A percentile compares a stretch with the other conserved stretches of the same genome.
phyloP scores from a whole-genome alignment of 2,888 invertebrate genomes.

The Parthenolecanium corni region DNA sequence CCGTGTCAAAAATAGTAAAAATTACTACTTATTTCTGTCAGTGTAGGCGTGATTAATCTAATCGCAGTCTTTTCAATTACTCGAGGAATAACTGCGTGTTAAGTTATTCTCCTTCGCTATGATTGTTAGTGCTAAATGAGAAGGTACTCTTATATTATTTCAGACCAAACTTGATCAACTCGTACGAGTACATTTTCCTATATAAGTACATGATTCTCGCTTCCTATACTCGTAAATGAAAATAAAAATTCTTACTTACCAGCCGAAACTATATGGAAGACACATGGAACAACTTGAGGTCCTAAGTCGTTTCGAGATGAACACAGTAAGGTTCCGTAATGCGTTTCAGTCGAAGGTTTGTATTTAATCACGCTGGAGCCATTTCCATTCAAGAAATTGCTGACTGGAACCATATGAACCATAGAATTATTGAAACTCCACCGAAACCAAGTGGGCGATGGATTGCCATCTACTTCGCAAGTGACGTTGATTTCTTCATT shows the following conservation, averaged over 20 bases:
- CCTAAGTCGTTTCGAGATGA: conserved; percentile 34
- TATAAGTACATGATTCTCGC: no score
- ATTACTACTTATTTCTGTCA: no score
- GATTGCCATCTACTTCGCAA: conserved; percentile 39
- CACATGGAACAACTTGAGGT: conserved; percentile 34
- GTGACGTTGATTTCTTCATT: conserved; percentile 32
- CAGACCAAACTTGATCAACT: no score
- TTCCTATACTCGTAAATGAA: no score
- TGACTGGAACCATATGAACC: conserved; percentile 32
- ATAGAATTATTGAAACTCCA: conserved; percentile 39
- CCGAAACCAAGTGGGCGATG: conserved; percentile 36
- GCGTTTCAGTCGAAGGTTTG: conserved; percentile 37
- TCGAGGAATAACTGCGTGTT: no score
- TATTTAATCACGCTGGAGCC: conserved; percentile 38
- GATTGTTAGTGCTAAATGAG: no score
- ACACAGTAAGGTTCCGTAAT: conserved; percentile 34
- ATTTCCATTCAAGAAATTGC: conserved; percentile 35
- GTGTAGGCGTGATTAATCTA: no score
- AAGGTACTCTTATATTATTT: no score
- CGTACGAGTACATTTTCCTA: no score
- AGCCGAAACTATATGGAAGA: conserved; percentile 35
- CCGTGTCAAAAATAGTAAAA: no score
- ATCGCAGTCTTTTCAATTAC: no score
- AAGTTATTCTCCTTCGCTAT: no score
- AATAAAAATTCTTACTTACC: conserved; percentile 30